These are phyloP conservation scores for Ctenopoma kingsleyae DNA, from an alignment of 2,797 vertebrate species.

Conservation along the genomic window DNA sequence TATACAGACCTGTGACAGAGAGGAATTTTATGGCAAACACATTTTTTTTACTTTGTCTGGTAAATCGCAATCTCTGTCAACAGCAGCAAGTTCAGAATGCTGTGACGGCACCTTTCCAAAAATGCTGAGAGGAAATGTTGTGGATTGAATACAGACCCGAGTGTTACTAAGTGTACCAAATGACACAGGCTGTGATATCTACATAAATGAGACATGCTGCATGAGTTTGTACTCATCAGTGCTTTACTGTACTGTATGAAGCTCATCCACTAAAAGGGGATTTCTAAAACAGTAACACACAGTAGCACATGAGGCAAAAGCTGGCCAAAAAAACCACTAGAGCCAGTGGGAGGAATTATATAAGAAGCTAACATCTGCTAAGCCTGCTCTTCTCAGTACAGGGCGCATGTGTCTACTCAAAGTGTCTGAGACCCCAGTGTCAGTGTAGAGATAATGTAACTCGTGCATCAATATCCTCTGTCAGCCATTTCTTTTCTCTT, in stretches of 20 bases:
- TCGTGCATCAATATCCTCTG: not conserved
- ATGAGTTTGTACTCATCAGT: constrained; percentile 37
- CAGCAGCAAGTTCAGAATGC: constrained; percentile 26
- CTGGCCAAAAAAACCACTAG: constrained; percentile 31
- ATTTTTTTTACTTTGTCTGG: constrained; percentile 19
- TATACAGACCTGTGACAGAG: not conserved
- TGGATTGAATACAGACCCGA: constrained; percentile 48
- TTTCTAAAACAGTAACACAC: constrained; percentile 41
- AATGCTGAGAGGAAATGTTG: constrained; percentile 57
- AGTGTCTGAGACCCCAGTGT: constrained; percentile 20
- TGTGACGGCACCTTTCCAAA: constrained; percentile 41
- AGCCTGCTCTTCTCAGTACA: constrained; percentile 15
- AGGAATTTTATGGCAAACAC: not conserved
- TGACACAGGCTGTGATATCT: constrained; percentile 33
- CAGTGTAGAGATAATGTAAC: constrained; percentile 17
- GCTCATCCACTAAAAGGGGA: constrained; percentile 41
- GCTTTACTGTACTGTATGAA: constrained; percentile 18
- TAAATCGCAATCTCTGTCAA: constrained; percentile 29
- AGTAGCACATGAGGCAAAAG: constrained; percentile 14
- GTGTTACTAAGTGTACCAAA: constrained; percentile 42
- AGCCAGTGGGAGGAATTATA: constrained; percentile 43
- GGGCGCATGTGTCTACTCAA: constrained; percentile 3
- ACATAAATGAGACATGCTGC: constrained; percentile 35
- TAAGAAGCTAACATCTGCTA: constrained; percentile 43
- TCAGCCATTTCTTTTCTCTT: constrained; percentile 16